A percentile compares a stretch with the other conserved stretches of the same genome.
Conservation (phyloP, 2,797 vertebrate species). For the Melanotaenia boesemani region DNA sequence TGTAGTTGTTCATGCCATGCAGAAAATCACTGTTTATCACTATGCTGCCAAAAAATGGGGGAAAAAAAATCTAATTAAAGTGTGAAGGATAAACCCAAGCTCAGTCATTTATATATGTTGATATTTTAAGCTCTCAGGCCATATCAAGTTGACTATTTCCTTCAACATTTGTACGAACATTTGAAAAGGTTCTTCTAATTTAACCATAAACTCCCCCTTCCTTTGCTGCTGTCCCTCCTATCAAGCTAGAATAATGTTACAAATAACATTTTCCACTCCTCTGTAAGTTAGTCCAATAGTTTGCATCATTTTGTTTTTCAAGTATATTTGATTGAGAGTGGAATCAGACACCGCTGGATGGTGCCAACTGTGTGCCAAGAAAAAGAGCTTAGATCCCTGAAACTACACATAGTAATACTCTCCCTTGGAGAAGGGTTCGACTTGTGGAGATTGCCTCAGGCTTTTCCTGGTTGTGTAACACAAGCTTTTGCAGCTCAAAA, state of each 20-base stretch:
- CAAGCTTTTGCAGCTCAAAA: conserved; percentile 62
- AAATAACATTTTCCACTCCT: conserved; percentile 30
- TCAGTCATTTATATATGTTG: background rate
- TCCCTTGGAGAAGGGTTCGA: conserved; percentile 38
- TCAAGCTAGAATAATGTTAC: conserved; percentile 19
- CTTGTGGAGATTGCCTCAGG: conserved; percentile 58
- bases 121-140: background rate
- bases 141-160: no score
- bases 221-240: conserved; percentile 9
- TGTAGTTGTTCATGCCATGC: background rate
- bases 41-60: background rate
- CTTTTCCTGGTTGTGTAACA: conserved; percentile 69
- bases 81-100: background rate
- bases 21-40: background rate
- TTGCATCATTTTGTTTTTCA: conserved; percentile 44
- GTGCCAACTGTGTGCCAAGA: conserved; percentile 59
- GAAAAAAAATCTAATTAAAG: background rate
- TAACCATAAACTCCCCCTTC: background rate
- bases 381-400: conserved; percentile 53
- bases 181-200: background rate
- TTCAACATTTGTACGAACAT: no score
- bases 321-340: conserved; percentile 41
- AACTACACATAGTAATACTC: conserved; percentile 53
- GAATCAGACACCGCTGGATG: conserved; percentile 53
- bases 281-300: conserved; percentile 14